Evolutionary conservation across 2,888 invertebrate genomes (phyloP), one percentile per base, ranked within the genome.

Genomic region (Standfussiana lucernea): DNA sequence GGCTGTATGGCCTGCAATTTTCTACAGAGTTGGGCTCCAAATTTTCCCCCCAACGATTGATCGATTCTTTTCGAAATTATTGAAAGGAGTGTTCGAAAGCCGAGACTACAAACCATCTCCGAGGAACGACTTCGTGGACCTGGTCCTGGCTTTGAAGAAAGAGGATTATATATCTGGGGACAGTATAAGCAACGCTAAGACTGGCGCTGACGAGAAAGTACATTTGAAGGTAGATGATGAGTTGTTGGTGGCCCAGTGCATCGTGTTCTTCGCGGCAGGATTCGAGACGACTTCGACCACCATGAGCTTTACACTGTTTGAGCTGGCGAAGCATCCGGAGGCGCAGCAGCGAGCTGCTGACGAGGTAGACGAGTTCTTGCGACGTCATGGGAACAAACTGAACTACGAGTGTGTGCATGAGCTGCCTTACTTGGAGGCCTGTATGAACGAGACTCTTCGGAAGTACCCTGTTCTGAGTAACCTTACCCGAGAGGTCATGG

Each of bases 161-260:
- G 85, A 92, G 0, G 86, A 90, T 28, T 79, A 79, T 28, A 82
- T 93, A 28, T 79, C 64, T 6, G 92, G 92, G 1, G 92, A 93
- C 47, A 91, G 91, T 59, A 80, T 93, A 4, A 84, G 50, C 1
- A 91, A 91, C 56, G 68, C 81, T 21, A 89, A 89, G 40, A 80
- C 77, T 10, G 88, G 84, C 4, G 85, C 71, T 0, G 83, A 79
- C 0, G 87, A 90, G 40, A 91, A 87, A 45, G 70, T 90, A 32
- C 24, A 79, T 4, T 47, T 94, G 5, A 86, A 91, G 7, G 85
- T 97, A 1, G 92, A 93, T 1, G 86, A 96, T 15, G 92, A 96
- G 2, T 89, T 97, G 65, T 81, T 97, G 32, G 93, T 95, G 0
- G 95, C 97, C 0, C 97, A 97, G 73, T 95, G 97, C 1, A 92